These are phyloP conservation scores for Cataglyphis hispanica DNA, from an alignment of 1,140 invertebrate species.

Conservation along the genomic window DNA sequence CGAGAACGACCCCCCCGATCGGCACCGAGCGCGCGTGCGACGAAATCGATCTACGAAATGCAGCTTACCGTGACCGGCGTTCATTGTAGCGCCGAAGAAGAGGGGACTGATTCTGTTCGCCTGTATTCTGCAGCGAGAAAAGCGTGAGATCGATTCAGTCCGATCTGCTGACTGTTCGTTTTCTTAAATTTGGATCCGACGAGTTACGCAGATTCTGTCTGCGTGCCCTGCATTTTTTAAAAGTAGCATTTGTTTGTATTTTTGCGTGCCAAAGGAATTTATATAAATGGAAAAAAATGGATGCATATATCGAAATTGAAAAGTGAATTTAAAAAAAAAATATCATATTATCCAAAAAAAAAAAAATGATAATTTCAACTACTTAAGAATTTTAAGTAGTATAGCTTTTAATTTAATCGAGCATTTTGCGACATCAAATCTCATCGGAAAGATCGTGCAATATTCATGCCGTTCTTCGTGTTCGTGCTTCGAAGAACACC, in stretches of 20 bases:
- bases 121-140: conserved; percentile 13
- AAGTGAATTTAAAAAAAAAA: neutral
- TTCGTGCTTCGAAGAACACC: neutral
- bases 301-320: neutral
- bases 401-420: neutral
- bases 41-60: conserved; percentile 67
- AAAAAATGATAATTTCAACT: neutral
- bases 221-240: conserved; percentile 29
- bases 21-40: conserved; percentile 49
- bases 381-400: neutral
- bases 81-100: conserved; percentile 56
- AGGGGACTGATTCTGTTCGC: conserved; percentile 50
- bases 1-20: conserved; percentile 14
- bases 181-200: conserved; percentile 50
- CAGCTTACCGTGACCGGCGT: conserved; percentile 47
- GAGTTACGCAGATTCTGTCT: conserved; percentile 9
- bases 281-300: neutral
- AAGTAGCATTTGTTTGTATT: conserved; percentile 12
- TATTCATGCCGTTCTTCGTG: neutral
- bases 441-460: neutral
- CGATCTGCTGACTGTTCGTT: conserved; percentile 66
- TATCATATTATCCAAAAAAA: neutral
- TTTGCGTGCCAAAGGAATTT: neutral
- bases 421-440: neutral
- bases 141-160: conserved; percentile 63